These are phyloP conservation scores for Cheilosia pagana DNA, from an alignment of 2,888 invertebrate genomes.

Conservation along the genomic window DNA sequence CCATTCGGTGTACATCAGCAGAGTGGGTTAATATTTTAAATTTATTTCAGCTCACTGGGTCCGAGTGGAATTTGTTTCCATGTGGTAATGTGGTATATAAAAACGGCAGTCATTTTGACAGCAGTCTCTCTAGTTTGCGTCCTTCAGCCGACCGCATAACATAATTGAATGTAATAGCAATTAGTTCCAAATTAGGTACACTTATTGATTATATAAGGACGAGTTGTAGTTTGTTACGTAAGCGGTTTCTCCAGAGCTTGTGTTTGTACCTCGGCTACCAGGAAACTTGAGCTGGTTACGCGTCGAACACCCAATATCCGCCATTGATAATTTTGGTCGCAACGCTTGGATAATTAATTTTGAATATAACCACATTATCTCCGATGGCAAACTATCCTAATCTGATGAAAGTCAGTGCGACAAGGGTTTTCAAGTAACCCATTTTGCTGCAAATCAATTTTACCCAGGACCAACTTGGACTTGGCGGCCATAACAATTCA, in stretches of 20 bases:
- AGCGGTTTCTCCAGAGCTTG: background rate
- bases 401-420: background rate
- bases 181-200: background rate
- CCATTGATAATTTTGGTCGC: slow-evolving; percentile 18
- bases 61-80: slow-evolving; percentile 33
- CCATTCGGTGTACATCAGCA: background rate
- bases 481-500: slow-evolving; percentile 2
- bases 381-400: slow-evolving; percentile 2
- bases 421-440: background rate
- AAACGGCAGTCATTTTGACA: no score
- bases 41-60: slow-evolving; percentile 34
- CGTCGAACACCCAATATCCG: background rate
- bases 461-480: background rate
- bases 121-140: no score
- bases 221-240: background rate
- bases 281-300: background rate
- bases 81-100: no score
- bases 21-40: slow-evolving; percentile 23
- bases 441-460: background rate
- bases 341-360: slow-evolving; percentile 33
- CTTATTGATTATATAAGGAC: background rate
- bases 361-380: slow-evolving; percentile 25
- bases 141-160: background rate
- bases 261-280: background rate
- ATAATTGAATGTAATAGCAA: background rate